Evolutionary conservation across 2,888 invertebrate species (phyloP).

Genomic region (Endomychus coccineus): DNA sequence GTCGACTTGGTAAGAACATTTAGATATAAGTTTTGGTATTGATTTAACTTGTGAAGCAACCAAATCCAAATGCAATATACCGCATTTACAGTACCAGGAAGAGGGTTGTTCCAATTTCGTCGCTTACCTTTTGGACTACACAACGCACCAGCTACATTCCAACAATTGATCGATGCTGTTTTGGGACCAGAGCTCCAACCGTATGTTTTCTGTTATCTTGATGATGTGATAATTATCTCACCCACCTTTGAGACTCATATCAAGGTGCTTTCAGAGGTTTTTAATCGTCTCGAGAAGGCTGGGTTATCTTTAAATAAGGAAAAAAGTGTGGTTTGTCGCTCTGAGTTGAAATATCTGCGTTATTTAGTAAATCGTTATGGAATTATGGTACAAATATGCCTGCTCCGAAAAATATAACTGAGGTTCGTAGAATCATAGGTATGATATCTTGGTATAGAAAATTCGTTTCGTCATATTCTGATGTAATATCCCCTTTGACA

Average conservation of each 20-base stretch:
- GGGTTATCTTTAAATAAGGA: constrained; percentile 22
- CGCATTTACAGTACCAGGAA: constrained; percentile 20
- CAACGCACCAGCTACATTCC: constrained; percentile 26
- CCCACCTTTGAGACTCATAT: constrained; percentile 4
- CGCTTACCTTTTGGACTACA: constrained; percentile 29
- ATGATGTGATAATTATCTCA: constrained; percentile 19
- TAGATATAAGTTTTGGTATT: no score
- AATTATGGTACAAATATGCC: no score
- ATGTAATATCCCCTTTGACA: no score
- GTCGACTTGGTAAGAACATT: no score
- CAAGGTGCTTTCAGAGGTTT: constrained; percentile 7
- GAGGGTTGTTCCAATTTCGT: constrained; percentile 21
- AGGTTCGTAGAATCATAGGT: no score
- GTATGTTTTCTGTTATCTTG: constrained; percentile 13
- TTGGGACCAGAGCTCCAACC: constrained; percentile 24
- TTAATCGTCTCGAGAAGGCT: constrained; percentile 4
- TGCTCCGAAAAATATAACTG: no score
- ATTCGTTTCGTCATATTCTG: no score
- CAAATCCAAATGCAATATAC: no score
- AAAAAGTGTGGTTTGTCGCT: constrained; percentile 23
- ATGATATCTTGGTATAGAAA: no score
- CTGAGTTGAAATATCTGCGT: constrained; percentile 28
- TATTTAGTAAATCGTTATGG: constrained; percentile 28
- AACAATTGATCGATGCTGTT: constrained; percentile 24
- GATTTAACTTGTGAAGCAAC: no score